Base-by-base conservation (phyloP, 2,113 vertebrate species). In the Passerina amoena region DNA sequence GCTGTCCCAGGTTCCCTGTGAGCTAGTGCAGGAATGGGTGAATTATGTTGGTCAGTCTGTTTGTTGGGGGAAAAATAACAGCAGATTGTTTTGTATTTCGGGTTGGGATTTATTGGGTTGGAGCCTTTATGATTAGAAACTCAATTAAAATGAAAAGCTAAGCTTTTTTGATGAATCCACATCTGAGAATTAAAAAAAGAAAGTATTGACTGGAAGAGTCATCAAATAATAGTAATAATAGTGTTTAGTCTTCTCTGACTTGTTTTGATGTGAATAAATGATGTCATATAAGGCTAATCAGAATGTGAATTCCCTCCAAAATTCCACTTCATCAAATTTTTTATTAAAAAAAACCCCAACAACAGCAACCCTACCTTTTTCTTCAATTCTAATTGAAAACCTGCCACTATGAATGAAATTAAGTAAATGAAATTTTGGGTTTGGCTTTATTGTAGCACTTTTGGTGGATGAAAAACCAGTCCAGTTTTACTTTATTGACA, bases 191-290 rank as follows among this genome's bases (percentile, higher is more conserved):
- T 35, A 2, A 20, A n/a, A 12, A 33, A n/a, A 42, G 50, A 59
- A 60, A 53, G 33, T 72, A 77, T 25, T 66, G 48, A 53, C 47
- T 76, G 50, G 60, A 93, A 82, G 44, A 90, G n/a, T n/a, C 38
- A 86, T 95, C 48, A 61, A 79, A 78, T 90, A 83, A 79, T 64
- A 65, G 50, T 59, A 54, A 53, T 60, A 69, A 35, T 12, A 61
- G 19, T 87, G 53, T 92, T 94, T 87, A 64, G 42, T 73, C 22
- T 85, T 59, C 35, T n/a, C 40, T 82, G 50, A 28, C 40, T 69
- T 90, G 83, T 92, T 95, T 78, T 88, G 77, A 77, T 85, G 20
- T 77, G 51, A 73, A 12, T 75, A 86, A 89, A 22, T 72, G 71
- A 86, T 94, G 27, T 86, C 31, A 66, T 88, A 50, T 82, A 66